Evolutionary conservation across 2,113 vertebrate genomes (phyloP).

Genomic region (Psophia crepitans): DNA sequence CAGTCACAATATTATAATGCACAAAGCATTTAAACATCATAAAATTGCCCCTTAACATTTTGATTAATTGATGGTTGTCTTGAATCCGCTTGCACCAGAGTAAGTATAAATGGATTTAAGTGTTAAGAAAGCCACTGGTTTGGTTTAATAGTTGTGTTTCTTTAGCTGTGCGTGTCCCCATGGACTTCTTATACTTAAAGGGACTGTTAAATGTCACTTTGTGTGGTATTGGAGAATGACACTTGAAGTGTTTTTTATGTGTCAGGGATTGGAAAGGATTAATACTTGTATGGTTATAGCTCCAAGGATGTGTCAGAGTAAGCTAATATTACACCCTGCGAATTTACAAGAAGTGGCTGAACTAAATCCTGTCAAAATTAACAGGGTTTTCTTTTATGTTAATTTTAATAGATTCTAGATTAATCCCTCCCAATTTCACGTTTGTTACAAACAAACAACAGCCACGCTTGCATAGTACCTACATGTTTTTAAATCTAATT

Average conservation of each 20-base stretch:
- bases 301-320: not conserved
- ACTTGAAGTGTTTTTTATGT: not conserved
- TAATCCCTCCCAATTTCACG: not conserved
- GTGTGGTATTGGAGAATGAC: not conserved
- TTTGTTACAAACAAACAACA: not conserved
- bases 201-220: not conserved
- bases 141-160: not conserved
- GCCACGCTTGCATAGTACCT: not conserved
- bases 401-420: not conserved
- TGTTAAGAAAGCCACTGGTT: not conserved
- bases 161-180: not conserved
- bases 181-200: not conserved
- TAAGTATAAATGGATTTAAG: not conserved
- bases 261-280: not conserved
- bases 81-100: not conserved
- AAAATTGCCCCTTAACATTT: constrained; percentile 8
- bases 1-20: not conserved
- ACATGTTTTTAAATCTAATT: not conserved
- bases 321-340: not conserved
- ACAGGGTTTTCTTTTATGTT: not conserved
- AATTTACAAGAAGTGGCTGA: not conserved
- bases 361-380: not conserved
- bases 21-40: constrained; percentile 12
- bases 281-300: not conserved
- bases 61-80: constrained; percentile 27